These are phyloP conservation scores for Hafferia zeledoni DNA, from an alignment of 2,797 vertebrate species.

Conservation along the genomic window DNA sequence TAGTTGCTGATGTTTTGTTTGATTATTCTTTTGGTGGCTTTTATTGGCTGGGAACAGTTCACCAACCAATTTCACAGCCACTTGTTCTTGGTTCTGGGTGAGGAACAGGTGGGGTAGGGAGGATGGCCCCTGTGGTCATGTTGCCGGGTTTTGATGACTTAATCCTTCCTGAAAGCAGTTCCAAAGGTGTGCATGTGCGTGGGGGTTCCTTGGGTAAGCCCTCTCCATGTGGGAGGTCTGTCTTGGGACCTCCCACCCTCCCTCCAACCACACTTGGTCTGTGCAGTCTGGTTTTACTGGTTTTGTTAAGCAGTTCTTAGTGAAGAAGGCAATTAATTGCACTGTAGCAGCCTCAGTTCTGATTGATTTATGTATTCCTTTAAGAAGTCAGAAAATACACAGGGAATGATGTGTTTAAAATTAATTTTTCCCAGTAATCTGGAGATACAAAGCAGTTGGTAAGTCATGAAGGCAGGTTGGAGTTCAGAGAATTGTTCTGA, in stretches of 20 bases:
- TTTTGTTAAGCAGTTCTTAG: not conserved
- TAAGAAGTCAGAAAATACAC: not conserved
- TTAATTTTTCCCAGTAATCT: not conserved
- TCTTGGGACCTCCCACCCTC: not conserved
- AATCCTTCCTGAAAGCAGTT: not conserved
- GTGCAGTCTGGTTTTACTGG: not conserved
- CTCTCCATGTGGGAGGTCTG: not conserved
- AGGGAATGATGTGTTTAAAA: not conserved
- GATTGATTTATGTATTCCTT: not conserved
- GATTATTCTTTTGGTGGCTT: not conserved
- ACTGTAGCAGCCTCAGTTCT: not conserved
- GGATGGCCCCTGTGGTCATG: not conserved
- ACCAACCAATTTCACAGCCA: not conserved
- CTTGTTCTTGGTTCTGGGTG: not conserved
- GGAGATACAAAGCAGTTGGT: fast-evolving
- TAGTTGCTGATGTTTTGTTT: not conserved
- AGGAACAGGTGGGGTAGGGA: not conserved
- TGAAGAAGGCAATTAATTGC: not conserved
- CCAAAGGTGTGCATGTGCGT: not conserved
- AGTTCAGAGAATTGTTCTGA: not conserved
- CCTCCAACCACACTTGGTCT: not conserved
- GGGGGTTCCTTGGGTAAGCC: not conserved
- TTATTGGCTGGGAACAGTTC: not conserved
- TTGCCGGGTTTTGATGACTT: not conserved
- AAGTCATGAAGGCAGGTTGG: not conserved